Evolutionary conservation across 2,113 vertebrate genomes (phyloP).

Genomic region (Xenotilapia caudafasciata): DNA sequence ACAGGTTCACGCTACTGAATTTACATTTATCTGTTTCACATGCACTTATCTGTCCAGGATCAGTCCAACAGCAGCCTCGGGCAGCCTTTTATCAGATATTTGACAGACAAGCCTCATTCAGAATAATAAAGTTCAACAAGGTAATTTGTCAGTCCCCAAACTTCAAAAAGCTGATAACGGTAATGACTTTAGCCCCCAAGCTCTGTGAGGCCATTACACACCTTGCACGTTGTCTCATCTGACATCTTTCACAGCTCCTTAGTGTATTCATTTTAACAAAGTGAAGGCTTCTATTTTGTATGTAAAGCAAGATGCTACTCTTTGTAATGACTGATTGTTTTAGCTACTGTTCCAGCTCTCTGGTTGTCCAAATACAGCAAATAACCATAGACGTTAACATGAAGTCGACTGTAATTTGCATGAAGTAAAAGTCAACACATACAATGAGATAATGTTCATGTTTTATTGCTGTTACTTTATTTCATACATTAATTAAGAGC

Average conservation of each 20-base stretch:
- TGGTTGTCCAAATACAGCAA: background rate
- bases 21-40: conserved; percentile 5
- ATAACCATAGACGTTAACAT: background rate
- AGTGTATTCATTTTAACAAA: background rate
- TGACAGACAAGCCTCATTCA: conserved; percentile 60
- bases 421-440: background rate
- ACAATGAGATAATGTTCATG: background rate
- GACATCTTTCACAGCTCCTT: background rate
- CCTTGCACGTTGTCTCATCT: conserved; percentile 37
- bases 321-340: background rate
- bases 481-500: background rate
- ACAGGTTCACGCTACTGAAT: background rate
- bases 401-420: background rate
- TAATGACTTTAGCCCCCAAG: conserved; percentile 58
- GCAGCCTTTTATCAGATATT: conserved; percentile 42
- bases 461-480: background rate
- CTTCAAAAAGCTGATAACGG: conserved; percentile 52
- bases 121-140: conserved; percentile 52
- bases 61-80: conserved; percentile 19
- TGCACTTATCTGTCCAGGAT: background rate
- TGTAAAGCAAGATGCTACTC: background rate
- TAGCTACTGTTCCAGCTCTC: background rate
- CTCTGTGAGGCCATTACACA: conserved; percentile 21
- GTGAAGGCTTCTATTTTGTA: background rate
- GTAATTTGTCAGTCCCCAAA: conserved; percentile 63